Conservation (phyloP, 2,797 vertebrate species). For the Trematocara caparti region DNA sequence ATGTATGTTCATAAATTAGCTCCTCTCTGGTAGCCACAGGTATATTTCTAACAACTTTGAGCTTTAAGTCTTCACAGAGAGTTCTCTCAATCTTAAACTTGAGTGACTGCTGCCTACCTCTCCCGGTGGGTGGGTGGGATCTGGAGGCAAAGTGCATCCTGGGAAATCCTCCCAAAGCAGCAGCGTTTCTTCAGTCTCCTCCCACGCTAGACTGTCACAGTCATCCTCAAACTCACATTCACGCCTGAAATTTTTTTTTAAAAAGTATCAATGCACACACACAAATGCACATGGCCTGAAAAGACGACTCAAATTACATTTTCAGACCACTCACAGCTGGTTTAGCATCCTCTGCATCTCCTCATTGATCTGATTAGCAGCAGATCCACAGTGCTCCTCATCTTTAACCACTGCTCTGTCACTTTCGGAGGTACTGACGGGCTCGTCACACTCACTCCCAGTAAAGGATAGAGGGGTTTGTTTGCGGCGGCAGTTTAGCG, state of each 20-base stretch:
- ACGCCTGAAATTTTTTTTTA: slow-evolving; percentile 23
- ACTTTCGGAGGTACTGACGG: slow-evolving; percentile 86
- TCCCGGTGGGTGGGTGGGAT: slow-evolving; percentile 81
- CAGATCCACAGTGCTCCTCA: slow-evolving; percentile 84
- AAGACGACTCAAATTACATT: neutral
- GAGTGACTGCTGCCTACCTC: slow-evolving; percentile 38
- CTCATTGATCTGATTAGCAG: slow-evolving; percentile 86
- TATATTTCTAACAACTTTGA: neutral
- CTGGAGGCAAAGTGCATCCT: slow-evolving; percentile 86
- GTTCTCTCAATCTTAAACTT: neutral
- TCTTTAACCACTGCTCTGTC: slow-evolving; percentile 82
- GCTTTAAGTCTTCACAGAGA: neutral
- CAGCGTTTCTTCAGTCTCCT: slow-evolving; percentile 95
- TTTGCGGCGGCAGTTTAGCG: slow-evolving; percentile 85
- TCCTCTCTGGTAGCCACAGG: neutral
- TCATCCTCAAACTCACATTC: slow-evolving; percentile 99
- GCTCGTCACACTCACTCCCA: slow-evolving; percentile 87
- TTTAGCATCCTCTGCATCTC: slow-evolving; percentile 67
- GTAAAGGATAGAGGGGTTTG: slow-evolving; percentile 71
- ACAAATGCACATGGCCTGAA: neutral
- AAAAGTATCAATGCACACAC: neutral
- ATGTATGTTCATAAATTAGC: neutral
- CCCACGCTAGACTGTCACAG: slow-evolving; percentile 97
- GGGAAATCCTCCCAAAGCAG: slow-evolving; percentile 98
- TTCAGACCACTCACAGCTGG: slow-evolving; percentile 73